Evolutionary conservation across 2,888 invertebrate genomes (phyloP), one percentile per base, ranked within the genome.

Genomic region (Helicoverpa assulta): DNA sequence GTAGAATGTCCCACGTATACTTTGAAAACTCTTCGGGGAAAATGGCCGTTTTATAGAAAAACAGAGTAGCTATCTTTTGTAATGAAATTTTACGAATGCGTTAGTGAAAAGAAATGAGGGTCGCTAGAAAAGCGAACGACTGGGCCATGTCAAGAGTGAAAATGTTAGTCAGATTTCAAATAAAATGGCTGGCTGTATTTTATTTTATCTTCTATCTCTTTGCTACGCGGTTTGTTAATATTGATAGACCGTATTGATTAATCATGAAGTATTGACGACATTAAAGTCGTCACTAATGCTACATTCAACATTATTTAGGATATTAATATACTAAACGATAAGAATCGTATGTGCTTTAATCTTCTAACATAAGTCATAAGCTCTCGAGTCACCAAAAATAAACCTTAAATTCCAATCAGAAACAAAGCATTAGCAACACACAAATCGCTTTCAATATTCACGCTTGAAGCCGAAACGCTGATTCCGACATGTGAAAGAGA

Each of bases 71-170:
- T 80, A 80, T 80, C 76, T 70, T 37, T 55, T 58, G 64, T 58
- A 80, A 80, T 80, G 70, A 69, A 80, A 69, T 69, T 76, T 76
- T 76, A 80, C 76, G 76, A 80, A 79, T 75, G 80, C 76, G 53
- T 64, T 54, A 29, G 21, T 64, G 47, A 69, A 67, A 61, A 64
- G 63, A 68, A 56, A 60, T 60, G 59, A 26, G n/a, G 60, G 56
- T 47, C 40, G 52, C 21, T 54, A n/a, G n/a, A n/a, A 50, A 66
- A 55, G 47, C 57, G 56, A 75, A 60, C 29, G 47, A 70, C 37
- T 69, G 60, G 63, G 37, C 12, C 67, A 19, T 40, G 29, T 58
- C 57, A 21, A 29, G 56, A 74, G 37, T 51, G 53, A 62, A 61
- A 57, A 40, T 69, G 51, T 58, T 40, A 26, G n/a, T 57, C 18